Evolutionary conservation across 2,888 invertebrate genomes (phyloP).

Genomic region (Alloscopus bannaensis): DNA sequence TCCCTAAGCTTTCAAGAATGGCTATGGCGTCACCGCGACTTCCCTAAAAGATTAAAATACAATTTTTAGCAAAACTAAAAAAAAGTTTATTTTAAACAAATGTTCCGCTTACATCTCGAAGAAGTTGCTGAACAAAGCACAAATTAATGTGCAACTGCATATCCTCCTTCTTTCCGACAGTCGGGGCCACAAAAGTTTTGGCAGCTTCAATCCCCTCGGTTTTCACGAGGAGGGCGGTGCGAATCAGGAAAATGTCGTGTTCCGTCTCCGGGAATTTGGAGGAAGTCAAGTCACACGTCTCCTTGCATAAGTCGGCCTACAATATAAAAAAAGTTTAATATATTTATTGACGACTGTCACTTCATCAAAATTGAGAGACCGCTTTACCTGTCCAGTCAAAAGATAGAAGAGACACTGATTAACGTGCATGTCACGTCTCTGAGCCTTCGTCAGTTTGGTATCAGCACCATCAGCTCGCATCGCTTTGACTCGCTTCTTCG

Average conservation of each 20-base stretch:
- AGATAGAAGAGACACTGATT: constrained; percentile 94
- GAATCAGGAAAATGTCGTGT: constrained; percentile 84
- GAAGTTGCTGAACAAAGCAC: constrained; percentile 86
- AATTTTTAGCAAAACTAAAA: no score
- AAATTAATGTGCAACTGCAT: constrained; percentile 80
- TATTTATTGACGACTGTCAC: no score
- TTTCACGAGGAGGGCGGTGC: constrained; percentile 86
- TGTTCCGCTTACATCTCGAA: constrained; percentile 81
- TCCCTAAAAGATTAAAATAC: no score
- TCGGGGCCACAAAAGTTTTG: constrained; percentile 77
- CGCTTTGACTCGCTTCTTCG: constrained; percentile 96
- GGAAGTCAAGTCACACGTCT: constrained; percentile 84
- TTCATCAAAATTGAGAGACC: no score
- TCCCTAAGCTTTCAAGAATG: constrained; percentile 82
- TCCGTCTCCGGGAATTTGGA: constrained; percentile 84
- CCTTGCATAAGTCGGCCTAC: constrained; percentile 88
- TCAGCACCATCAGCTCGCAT: constrained; percentile 90
- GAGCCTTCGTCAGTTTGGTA: constrained; percentile 89
- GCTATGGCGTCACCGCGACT: constrained; percentile 84
- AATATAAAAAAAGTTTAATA: no score
- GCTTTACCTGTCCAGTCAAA: constrained; percentile 92
- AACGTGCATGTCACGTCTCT: constrained; percentile 86
- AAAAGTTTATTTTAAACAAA: no score
- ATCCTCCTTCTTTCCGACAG: constrained; percentile 77
- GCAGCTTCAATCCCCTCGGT: constrained; percentile 86